A percentile compares a stretch with the other conserved stretches of the same genome.
Conservation (phyloP, 1,140 invertebrate species). For the Diachasmimorpha longicaudata region DNA sequence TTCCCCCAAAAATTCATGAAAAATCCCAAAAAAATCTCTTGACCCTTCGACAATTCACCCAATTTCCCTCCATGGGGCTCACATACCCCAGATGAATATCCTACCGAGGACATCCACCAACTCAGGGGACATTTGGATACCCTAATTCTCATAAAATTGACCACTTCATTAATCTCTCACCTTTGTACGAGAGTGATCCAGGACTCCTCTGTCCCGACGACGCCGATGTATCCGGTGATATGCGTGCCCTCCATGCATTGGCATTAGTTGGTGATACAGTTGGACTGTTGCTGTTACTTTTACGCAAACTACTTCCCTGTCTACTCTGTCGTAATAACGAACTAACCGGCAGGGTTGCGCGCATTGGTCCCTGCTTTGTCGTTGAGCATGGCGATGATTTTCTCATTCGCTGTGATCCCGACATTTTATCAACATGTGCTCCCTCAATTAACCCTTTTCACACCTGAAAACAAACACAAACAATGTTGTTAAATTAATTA, state of each 20-base stretch:
- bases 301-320: conserved; percentile 63
- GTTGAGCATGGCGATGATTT: conserved; percentile 73
- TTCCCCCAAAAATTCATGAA: no score
- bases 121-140: no score
- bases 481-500: no score
- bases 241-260: conserved; percentile 66
- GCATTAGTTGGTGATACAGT: conserved; percentile 70
- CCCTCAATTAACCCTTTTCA: background rate
- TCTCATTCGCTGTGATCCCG: conserved; percentile 67
- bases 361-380: conserved; percentile 74
- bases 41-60: no score
- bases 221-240: conserved; percentile 71
- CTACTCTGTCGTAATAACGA: conserved; percentile 71
- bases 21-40: no score
- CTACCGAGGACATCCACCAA: no score
- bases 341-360: conserved; percentile 75
- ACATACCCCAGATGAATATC: no score
- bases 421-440: conserved; percentile 61
- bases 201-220: conserved; percentile 74
- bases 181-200: conserved; percentile 74
- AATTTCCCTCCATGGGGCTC: no score
- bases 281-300: conserved; percentile 70
- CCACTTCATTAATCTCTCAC: conserved; percentile 43
- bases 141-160: no score
- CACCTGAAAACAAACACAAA: background rate